Base-by-base conservation (phyloP, 2,797 vertebrate species). In the Parauchenoglanis punctatus region DNA sequence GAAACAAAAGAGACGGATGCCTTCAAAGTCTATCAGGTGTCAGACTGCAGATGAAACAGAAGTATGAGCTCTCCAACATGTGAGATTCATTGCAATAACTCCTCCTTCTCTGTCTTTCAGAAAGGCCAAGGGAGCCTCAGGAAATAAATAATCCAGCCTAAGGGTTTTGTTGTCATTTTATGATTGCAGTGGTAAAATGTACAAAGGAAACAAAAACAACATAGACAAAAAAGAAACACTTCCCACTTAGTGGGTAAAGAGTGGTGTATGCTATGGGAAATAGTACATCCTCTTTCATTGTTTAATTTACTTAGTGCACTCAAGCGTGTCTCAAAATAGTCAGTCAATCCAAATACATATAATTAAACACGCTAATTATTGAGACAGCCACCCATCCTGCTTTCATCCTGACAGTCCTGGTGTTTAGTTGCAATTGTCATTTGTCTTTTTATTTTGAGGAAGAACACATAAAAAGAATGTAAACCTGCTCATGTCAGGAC, bases 1-100 rank as follows among this genome's bases (percentile, higher is more conserved):
- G 58, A 87, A 83, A 88, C 82, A 83, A 90, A 84, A 81, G 67
- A 88, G 84, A 85, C 76, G 76, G 84, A 88, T 72, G 63, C 78
- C 87, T 87, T 85, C 87, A 70, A 70, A 90, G 86, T 92, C 91
- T 89, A 88, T 91, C 91, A 91, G 89, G 91, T 91, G 90, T 88
- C 87, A 92, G 84, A 72, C 70, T 89, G 84, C 65, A 89, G 87
- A 91, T 91, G 88, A 91, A 85, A 89, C 61, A 28, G 56, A 59
- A 70, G 86, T 81, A 72, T 82, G 82, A 84, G 87, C 84, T 89
- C 90, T 89, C 87, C 67, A 52, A 80, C 84, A 86, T 91, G 85
- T 84, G 59, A 65, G 63, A 89, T 89, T 91, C 70, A 89, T 86
- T 80, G 20, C 40, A 89, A 87, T 84, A 88, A 90, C 80, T 88